Evolutionary conservation across 2,888 invertebrate species (phyloP).

Genomic region (Mycalesis mineus): DNA sequence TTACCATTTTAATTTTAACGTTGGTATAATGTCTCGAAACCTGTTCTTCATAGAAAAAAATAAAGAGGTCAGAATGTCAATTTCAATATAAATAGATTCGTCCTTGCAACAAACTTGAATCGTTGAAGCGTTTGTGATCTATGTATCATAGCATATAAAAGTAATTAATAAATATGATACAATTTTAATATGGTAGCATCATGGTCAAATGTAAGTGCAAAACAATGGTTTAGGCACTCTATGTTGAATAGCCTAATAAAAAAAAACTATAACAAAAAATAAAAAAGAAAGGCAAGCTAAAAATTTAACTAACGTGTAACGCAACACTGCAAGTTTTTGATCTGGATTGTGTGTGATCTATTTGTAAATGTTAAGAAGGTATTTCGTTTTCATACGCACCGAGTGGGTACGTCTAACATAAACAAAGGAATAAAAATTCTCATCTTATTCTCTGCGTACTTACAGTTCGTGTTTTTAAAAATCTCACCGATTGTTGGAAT

Average conservation of each 20-base stretch:
- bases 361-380: slow-evolving; percentile 1
- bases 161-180: no score
- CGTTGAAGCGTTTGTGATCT: neutral
- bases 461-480: slow-evolving; percentile 1
- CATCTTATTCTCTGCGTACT: neutral
- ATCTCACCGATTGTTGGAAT: slow-evolving; percentile 5
- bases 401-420: neutral
- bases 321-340: neutral
- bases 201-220: no score
- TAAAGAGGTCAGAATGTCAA: neutral
- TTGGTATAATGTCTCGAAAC: neutral
- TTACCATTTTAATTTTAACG: neutral
- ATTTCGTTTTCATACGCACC: neutral
- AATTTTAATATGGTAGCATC: no score
- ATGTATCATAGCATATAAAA: neutral
- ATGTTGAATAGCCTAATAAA: no score
- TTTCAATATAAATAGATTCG: slow-evolving; percentile 4
- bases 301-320: neutral
- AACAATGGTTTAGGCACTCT: no score
- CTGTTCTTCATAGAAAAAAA: neutral
- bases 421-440: neutral
- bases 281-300: neutral
- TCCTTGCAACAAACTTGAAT: slow-evolving; percentile 19
- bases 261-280: no score
- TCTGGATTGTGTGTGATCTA: neutral